Conservation (phyloP, 2,113 vertebrate genomes). For the Candoia aspera region DNA sequence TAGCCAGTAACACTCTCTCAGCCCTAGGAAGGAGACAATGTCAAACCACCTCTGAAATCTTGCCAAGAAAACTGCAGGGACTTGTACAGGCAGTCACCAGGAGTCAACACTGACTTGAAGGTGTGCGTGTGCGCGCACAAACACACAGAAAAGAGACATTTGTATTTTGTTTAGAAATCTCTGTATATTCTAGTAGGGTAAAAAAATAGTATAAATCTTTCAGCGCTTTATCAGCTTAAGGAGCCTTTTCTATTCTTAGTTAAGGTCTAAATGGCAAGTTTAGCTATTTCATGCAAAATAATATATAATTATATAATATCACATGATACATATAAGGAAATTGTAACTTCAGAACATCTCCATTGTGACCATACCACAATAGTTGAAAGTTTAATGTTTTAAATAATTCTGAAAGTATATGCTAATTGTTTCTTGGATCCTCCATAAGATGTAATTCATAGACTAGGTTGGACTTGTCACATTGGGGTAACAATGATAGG, state of each 20-base stretch:
- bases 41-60: not conserved
- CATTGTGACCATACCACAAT: too few species aligned
- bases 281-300: too few species aligned
- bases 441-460: not conserved
- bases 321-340: too few species aligned
- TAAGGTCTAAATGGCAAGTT: too few species aligned
- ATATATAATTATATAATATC: too few species aligned
- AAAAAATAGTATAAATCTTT: not conserved
- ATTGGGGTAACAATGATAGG: too few species aligned
- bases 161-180: not conserved
- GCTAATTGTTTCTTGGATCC: not conserved
- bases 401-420: not conserved
- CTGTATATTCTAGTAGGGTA: too few species aligned
- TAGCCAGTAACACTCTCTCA: not conserved
- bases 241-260: not conserved
- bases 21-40: not conserved
- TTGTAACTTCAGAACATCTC: too few species aligned
- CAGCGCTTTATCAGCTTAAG: not conserved
- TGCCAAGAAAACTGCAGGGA: not conserved
- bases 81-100: not conserved
- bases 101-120: not conserved
- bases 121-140: too few species aligned
- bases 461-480: not conserved
- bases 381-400: not conserved
- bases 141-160: not conserved